These are phyloP conservation scores for Latrodectus hesperus DNA, from an alignment of 2,888 invertebrate genomes.

Conservation along the genomic window DNA sequence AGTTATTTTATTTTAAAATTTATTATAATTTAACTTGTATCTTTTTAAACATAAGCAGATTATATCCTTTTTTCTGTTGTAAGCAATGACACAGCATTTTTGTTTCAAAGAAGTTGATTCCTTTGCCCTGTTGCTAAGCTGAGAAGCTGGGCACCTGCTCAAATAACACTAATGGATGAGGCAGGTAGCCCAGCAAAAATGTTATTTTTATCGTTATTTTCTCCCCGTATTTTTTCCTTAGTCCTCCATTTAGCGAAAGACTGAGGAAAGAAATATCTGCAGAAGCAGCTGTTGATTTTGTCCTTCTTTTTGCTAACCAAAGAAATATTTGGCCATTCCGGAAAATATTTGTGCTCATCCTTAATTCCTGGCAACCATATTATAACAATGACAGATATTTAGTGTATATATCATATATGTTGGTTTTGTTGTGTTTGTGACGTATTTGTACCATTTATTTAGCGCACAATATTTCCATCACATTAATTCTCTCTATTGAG, in stretches of 20 bases:
- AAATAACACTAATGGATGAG: constrained; percentile 21
- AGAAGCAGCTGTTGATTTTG: background rate
- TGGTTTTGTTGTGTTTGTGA: background rate
- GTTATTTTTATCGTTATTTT: constrained; percentile 24
- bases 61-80: too few relatives aligned
- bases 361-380: background rate
- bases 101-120: background rate
- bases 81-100: background rate
- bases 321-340: background rate
- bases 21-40: too few relatives aligned
- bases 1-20: too few relatives aligned
- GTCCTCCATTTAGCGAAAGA: background rate
- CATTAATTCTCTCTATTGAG: too few relatives aligned
- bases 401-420: background rate
- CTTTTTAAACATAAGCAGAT: too few relatives aligned
- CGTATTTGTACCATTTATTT: background rate
- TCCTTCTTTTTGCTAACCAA: background rate
- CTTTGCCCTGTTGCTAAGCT: background rate
- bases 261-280: background rate
- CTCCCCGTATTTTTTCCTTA: background rate
- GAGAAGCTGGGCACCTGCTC: constrained; percentile 14
- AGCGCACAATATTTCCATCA: background rate
- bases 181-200: constrained; percentile 22
- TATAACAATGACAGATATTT: background rate
- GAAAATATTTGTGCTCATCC: background rate